A percentile compares a stretch with the other conserved stretches of the same genome.
These are phyloP conservation scores for Eupsilia transversa DNA, from an alignment of 2,888 invertebrate species.

Conservation along the genomic window DNA sequence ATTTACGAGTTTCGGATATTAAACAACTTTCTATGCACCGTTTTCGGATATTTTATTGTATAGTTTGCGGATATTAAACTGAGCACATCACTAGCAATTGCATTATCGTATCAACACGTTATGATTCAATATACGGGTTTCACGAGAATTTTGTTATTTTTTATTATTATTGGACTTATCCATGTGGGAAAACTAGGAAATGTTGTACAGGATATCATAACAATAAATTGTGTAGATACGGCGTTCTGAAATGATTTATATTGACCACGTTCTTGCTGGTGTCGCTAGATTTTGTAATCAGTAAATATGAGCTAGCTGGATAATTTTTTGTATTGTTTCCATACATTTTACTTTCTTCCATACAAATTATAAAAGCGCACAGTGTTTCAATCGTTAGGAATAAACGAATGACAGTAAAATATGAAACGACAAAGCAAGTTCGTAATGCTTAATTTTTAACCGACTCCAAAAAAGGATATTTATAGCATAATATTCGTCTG, in stretches of 20 bases:
- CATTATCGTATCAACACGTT: constrained; percentile 33
- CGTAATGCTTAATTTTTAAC: no score
- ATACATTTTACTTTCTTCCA: no score
- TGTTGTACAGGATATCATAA: constrained; percentile 5
- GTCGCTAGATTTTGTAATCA: constrained; percentile 7
- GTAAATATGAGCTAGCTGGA: background rate
- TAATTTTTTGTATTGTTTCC: no score
- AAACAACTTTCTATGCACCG: constrained; percentile 16
- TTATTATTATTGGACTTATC: constrained; percentile 7
- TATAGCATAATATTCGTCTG: no score
- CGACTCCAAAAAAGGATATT: no score
- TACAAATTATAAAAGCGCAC: no score
- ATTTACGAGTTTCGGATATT: constrained; percentile 59
- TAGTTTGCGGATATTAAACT: constrained; percentile 50
- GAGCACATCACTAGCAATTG: constrained; percentile 47
- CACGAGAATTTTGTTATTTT: constrained; percentile 1
- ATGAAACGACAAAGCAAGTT: no score
- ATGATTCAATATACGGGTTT: constrained; percentile 31
- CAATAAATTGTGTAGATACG: constrained; percentile 33
- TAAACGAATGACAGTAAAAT: no score
- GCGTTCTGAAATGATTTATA: constrained; percentile 33
- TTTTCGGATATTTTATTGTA: constrained; percentile 35
- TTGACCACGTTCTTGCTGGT: background rate
- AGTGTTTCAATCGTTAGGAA: no score
- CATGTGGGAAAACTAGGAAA: constrained; percentile 9